phyloP scores from a whole-genome alignment of 2,888 invertebrate species.

The Copidosoma aretas region DNA sequence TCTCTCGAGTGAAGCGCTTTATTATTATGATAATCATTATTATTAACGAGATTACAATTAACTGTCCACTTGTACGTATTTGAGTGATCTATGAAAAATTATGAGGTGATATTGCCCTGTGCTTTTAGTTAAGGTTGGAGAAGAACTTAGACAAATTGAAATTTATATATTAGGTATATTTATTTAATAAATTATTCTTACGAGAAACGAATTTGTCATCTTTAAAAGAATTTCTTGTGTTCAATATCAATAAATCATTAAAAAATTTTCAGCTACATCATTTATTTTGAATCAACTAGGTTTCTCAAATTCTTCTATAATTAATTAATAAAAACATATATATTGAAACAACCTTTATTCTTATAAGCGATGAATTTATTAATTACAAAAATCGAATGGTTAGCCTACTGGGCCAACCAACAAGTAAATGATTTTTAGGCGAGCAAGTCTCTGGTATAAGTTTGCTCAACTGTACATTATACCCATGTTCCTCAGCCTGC shows the following conservation, averaged over 20 bases:
- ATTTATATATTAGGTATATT: slow-evolving; percentile 31
- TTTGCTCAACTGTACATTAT: slow-evolving; percentile 77
- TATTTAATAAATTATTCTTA: slow-evolving; percentile 39
- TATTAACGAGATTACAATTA: slow-evolving; percentile 18
- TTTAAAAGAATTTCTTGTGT: slow-evolving; percentile 27
- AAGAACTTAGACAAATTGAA: slow-evolving; percentile 17
- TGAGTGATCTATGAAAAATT: slow-evolving; percentile 6
- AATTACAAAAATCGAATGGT: slow-evolving; percentile 24
- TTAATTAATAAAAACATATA: too few relatives aligned
- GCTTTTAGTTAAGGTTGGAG: slow-evolving; percentile 10
- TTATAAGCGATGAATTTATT: slow-evolving; percentile 11
- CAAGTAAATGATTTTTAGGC: slow-evolving; percentile 88
- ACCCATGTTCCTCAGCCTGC: slow-evolving; percentile 78
- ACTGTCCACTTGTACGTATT: background rate
- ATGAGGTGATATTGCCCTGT: slow-evolving; percentile 4
- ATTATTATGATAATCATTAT: slow-evolving; percentile 21
- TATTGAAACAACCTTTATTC: too few relatives aligned
- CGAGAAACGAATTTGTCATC: slow-evolving; percentile 28
- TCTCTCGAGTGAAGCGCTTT: slow-evolving; percentile 22
- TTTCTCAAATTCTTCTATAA: background rate
- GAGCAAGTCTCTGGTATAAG: slow-evolving; percentile 84
- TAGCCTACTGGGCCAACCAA: slow-evolving; percentile 66
- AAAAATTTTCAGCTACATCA: background rate
- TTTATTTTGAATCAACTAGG: background rate
- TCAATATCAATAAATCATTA: slow-evolving; percentile 21